These are phyloP conservation scores for Leucophora obtusa DNA, from an alignment of 2,888 invertebrate genomes.

Conservation along the genomic window DNA sequence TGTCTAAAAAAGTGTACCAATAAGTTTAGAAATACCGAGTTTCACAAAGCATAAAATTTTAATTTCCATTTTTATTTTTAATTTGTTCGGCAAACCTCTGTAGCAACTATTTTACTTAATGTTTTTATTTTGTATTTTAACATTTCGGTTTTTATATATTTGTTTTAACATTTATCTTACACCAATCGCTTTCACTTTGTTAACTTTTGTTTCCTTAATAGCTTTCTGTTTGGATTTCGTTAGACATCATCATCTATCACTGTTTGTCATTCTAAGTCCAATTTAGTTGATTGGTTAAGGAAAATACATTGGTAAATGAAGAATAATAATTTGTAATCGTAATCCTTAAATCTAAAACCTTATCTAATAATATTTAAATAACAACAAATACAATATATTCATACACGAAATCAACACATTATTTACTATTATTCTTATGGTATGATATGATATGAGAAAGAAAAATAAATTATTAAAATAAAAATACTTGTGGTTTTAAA, in stretches of 20 bases:
- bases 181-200: neutral
- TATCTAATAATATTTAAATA: slow-evolving; percentile 16
- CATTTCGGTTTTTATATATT: neutral
- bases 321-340: slow-evolving; percentile 15
- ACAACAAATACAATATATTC: slow-evolving; percentile 31
- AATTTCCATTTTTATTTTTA: too few species aligned
- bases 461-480: slow-evolving; percentile 10
- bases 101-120: neutral
- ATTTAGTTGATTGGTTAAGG: slow-evolving; percentile 17
- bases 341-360: slow-evolving; percentile 13
- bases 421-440: slow-evolving; percentile 54
- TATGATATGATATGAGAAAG: slow-evolving; percentile 42
- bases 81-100: too few species aligned
- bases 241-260: neutral
- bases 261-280: slow-evolving; percentile 23
- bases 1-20: too few species aligned
- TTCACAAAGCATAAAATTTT: too few species aligned
- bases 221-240: neutral
- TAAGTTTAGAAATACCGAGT: too few species aligned
- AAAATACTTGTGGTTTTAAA: neutral
- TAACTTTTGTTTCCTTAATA: neutral
- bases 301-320: slow-evolving; percentile 18
- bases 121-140: neutral
- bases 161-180: neutral
- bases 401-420: slow-evolving; percentile 37